Conservation (phyloP, 2,888 invertebrate genomes). For the Orthosia gothica region DNA sequence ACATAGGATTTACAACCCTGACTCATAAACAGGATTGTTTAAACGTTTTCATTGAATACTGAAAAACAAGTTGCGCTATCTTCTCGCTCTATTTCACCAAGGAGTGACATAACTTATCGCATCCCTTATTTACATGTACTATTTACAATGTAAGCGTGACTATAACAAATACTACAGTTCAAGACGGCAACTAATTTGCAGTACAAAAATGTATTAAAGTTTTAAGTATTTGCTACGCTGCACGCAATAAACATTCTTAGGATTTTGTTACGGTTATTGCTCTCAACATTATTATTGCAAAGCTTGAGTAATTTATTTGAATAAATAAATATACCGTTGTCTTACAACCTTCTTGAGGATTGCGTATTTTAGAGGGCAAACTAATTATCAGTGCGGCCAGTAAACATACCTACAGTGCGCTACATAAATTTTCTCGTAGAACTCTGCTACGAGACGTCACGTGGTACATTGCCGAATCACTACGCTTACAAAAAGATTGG, state of each 20-base stretch:
- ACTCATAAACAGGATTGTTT: conserved; percentile 18
- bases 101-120: conserved; percentile 60
- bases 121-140: conserved; percentile 54
- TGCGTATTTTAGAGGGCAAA: conserved; percentile 2
- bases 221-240: conserved; percentile 31
- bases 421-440: conserved; percentile 3
- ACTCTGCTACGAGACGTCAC: not conserved
- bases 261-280: conserved; percentile 54
- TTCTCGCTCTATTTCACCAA: conserved; percentile 53
- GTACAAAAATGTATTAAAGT: conserved; percentile 36
- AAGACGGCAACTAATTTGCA: conserved; percentile 32
- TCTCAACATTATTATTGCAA: conserved; percentile 32
- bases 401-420: not conserved
- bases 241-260: conserved; percentile 41
- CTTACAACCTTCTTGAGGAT: not conserved
- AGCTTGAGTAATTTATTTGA: conserved; percentile 43
- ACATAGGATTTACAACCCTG: conserved; percentile 4
- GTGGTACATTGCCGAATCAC: not conserved
- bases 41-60: conserved; percentile 10
- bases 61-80: conserved; percentile 48
- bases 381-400: not conserved
- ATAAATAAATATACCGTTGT: conserved; percentile 10
- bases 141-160: conserved; percentile 45
- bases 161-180: conserved; percentile 14
- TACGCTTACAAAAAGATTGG: not conserved